phyloP scores from a whole-genome alignment of 2,113 vertebrate species.

The Actenoides lindsayi region DNA sequence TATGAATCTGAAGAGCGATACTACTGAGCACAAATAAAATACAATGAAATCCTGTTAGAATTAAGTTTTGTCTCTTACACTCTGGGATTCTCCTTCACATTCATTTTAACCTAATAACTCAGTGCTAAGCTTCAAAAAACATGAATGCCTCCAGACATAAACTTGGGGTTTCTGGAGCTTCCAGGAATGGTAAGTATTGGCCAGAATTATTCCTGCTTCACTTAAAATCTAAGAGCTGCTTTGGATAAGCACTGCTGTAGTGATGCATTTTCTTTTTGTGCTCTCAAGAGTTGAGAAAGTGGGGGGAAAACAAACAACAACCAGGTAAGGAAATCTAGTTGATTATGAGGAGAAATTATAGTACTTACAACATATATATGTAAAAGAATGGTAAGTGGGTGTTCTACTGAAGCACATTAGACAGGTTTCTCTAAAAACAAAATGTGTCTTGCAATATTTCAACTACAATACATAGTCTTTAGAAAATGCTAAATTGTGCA shows the following conservation, averaged over 20 bases:
- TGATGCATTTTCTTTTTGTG: neutral
- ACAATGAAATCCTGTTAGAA: neutral
- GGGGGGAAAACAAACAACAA: neutral
- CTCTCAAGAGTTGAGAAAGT: neutral
- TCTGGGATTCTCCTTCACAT: neutral
- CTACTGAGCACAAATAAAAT: neutral
- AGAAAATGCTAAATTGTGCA: neutral
- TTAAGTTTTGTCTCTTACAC: neutral
- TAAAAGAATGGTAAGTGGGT: neutral
- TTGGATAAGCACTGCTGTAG: neutral
- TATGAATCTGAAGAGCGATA: neutral
- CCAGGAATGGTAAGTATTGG: neutral
- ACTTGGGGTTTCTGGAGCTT: neutral
- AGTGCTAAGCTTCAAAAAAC: neutral
- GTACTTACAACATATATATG: neutral
- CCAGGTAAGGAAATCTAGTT: neutral
- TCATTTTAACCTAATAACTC: neutral
- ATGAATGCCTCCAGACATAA: neutral
- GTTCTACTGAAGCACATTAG: neutral
- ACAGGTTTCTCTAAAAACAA: neutral
- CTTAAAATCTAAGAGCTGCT: neutral
- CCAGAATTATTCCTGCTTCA: neutral
- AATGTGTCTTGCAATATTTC: neutral
- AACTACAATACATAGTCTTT: neutral
- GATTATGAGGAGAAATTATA: neutral